Conservation (phyloP, 2,888 invertebrate genomes). For the Euzophera pinguis region DNA sequence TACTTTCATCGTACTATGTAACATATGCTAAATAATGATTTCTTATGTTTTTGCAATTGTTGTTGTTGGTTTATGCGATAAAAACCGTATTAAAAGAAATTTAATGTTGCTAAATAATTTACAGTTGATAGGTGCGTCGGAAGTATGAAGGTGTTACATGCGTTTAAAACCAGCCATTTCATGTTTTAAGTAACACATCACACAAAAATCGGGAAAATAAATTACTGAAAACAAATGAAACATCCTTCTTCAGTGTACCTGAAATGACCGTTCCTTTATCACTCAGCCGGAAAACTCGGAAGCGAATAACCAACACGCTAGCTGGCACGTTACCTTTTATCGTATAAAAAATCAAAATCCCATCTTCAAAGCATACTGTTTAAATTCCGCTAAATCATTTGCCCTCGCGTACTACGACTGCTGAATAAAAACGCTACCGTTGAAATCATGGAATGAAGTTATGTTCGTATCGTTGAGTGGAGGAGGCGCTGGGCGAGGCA, state of each 20-base stretch:
- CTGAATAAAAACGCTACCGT: slow-evolving; percentile 18
- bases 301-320: neutral
- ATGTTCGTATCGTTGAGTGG: slow-evolving; percentile 18
- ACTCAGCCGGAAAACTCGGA: neutral
- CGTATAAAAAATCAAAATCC: neutral
- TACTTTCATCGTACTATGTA: too few species aligned
- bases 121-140: too few species aligned
- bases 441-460: slow-evolving; percentile 19
- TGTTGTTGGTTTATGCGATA: too few species aligned
- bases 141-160: too few species aligned
- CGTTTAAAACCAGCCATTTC: too few species aligned
- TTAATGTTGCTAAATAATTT: too few species aligned
- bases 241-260: neutral
- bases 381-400: slow-evolving; percentile 25
- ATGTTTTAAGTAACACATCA: too few species aligned
- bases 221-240: neutral
- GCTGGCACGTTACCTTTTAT: neutral
- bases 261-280: neutral
- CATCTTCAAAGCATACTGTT: slow-evolving; percentile 15
- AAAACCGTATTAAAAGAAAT: too few species aligned
- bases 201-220: neutral
- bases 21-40: too few species aligned
- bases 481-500: slow-evolving; percentile 18
- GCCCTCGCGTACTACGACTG: slow-evolving; percentile 16
- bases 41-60: too few species aligned